phyloP scores from a whole-genome alignment of 2,797 vertebrate genomes.

The Chloroceryle inda region DNA sequence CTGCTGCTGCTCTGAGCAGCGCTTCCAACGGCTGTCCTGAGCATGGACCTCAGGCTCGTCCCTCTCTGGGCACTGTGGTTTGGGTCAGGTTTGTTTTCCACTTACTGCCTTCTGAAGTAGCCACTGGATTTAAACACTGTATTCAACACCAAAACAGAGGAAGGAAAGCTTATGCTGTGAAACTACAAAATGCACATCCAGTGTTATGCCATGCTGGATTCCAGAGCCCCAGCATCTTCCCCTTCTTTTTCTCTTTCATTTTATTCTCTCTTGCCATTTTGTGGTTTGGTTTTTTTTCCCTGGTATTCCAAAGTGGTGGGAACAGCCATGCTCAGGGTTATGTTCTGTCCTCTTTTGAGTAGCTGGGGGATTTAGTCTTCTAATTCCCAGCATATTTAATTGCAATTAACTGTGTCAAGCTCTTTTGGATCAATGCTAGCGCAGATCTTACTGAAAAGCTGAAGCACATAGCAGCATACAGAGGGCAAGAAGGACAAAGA shows the following conservation, averaged over 20 bases:
- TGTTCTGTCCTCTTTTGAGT: background rate
- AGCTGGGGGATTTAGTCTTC: constrained; percentile 6
- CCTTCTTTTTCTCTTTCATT: background rate
- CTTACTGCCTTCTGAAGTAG: background rate
- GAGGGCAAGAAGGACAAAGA: background rate
- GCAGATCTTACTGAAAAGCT: constrained; percentile 3
- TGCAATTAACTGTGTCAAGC: constrained; percentile 22
- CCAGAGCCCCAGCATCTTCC: background rate
- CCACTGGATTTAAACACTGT: background rate
- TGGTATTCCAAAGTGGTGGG: background rate
- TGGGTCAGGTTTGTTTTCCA: background rate
- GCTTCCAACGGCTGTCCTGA: background rate
- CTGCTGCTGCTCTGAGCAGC: background rate
- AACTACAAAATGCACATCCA: background rate
- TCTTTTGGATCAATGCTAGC: constrained; percentile 30
- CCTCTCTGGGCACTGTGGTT: background rate
- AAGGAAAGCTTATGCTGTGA: background rate
- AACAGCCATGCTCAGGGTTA: background rate
- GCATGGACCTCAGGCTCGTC: background rate
- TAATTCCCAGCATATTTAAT: constrained; percentile 29
- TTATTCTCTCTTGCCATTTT: background rate
- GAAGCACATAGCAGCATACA: background rate
- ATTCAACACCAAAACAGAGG: background rate
- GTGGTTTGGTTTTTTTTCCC: background rate
- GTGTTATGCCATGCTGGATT: background rate